Percentiles rank a stretch among this genome's conserved stretches.
Evolutionary conservation across 2,888 invertebrate genomes (phyloP).

Genomic region (Nebria brevicollis): DNA sequence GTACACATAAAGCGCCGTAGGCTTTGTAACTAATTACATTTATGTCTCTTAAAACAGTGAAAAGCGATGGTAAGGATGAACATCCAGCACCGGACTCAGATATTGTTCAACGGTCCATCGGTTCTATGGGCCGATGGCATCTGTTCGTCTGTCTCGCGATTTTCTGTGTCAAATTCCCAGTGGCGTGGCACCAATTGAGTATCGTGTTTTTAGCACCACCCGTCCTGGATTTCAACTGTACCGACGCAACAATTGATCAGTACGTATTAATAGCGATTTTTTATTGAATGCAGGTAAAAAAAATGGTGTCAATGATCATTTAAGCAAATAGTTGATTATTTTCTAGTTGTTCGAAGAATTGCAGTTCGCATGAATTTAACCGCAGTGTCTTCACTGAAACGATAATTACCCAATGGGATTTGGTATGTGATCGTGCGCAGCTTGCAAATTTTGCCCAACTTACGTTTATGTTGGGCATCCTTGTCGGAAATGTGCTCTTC

Average conservation of each 20-base stretch:
- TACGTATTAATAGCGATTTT: conserved; percentile 32
- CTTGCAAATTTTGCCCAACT: conserved; percentile 80
- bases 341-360: conserved; percentile 60
- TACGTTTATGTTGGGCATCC: conserved; percentile 80
- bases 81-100: conserved; percentile 64
- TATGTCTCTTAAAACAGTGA: not conserved
- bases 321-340: not conserved
- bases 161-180: conserved; percentile 79
- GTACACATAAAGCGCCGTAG: not conserved
- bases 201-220: conserved; percentile 82
- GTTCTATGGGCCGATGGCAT: conserved; percentile 80
- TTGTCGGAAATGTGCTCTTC: conserved; percentile 79
- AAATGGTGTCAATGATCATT: not conserved
- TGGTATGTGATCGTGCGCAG: conserved; percentile 74
- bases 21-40: not conserved
- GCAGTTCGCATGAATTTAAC: conserved; percentile 70
- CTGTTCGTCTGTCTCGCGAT: conserved; percentile 75
- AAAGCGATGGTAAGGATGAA: conserved; percentile 35
- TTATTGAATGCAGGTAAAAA: not conserved
- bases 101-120: conserved; percentile 75
- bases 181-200: conserved; percentile 83
- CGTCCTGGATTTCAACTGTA: conserved; percentile 54
- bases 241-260: conserved; percentile 56
- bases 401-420: conserved; percentile 79
- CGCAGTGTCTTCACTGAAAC: conserved; percentile 75